Evolutionary conservation across 2,113 vertebrate genomes (phyloP), one percentile per base, ranked within the genome.

Genomic region (Calonectris borealis): DNA sequence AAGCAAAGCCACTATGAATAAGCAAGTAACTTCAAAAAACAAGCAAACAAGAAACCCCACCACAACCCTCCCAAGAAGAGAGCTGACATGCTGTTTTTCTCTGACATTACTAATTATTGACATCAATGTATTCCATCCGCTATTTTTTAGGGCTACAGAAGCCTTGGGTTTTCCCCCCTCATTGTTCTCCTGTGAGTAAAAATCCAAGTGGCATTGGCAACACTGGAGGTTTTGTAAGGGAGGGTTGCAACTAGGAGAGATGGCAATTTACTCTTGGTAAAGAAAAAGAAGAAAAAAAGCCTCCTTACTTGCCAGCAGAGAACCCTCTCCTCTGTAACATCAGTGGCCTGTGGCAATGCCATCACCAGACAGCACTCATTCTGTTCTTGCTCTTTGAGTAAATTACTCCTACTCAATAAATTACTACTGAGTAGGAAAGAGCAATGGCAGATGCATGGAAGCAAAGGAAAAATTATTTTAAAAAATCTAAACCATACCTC

Each of bases 161-260:
- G 27, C 15, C 20, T 18, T 31, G 7, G 0, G 2, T 48, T 78
- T 34, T 2, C 4, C 8, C 18, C 6, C 20, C 8, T 15, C 38
- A 17, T 18, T 78, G 24, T 12, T 64, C 29, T 65, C 18, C 58
- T 42, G 4, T 16, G 38, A 77, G 49, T 55, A 51, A 89, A 89
- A 92, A 44, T 22, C 71, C 34, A 86, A 48, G 44, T 69, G 44
- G 38, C 54, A 18, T 2, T 40, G 51, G n/a, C 61, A 75, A 48
- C 1, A 4, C 5, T 34, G 32, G 17, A 60, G 29, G 22, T 51
- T 90, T 73, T 62, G 16, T 62, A 55, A 86, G 8, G 19, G 42
- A 62, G 29, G 29, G 54, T 62, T 57, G 18, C 15, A 72, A 27
- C 15, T 25, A 32, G 26, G 16, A 78, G 58, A 48, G 34, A 58